Conservation (phyloP, 2,888 invertebrate species). For the Uloborus plumipes region DNA sequence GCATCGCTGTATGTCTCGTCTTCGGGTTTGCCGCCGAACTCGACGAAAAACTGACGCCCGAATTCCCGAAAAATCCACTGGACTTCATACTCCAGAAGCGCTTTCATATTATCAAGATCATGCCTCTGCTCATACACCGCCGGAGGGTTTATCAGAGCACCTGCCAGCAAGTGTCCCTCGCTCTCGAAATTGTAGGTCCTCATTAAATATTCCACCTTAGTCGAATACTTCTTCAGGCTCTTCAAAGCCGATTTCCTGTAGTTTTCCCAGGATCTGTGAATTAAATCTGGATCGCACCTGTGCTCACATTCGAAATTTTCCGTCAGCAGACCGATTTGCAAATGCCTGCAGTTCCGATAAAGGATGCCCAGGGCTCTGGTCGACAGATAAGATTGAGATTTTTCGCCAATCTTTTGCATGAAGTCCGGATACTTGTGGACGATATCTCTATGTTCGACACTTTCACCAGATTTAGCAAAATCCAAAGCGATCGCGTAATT, state of each 20-base stretch:
- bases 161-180: constrained; percentile 56
- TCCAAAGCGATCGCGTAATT: constrained; percentile 69
- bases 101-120: constrained; percentile 32
- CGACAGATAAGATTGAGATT: constrained; percentile 68
- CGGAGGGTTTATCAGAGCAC: constrained; percentile 44
- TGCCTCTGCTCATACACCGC: constrained; percentile 47
- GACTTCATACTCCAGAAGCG: constrained; percentile 42
- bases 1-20: constrained; percentile 8
- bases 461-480: constrained; percentile 70
- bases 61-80: constrained; percentile 47
- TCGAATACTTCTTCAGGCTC: constrained; percentile 36
- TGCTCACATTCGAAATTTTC: constrained; percentile 29
- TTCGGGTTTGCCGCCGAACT: constrained; percentile 42
- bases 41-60: constrained; percentile 32
- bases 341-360: constrained; percentile 66
- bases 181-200: constrained; percentile 47
- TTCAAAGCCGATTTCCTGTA: constrained; percentile 44
- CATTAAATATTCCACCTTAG: constrained; percentile 29
- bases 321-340: constrained; percentile 45
- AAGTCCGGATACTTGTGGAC: constrained; percentile 66
- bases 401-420: constrained; percentile 66
- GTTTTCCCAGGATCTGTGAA: constrained; percentile 29
- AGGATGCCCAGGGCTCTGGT: constrained; percentile 69
- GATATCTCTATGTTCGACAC: constrained; percentile 38
- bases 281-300: constrained; percentile 21